Percentiles rank a stretch among this genome's conserved stretches.
Conservation (phyloP, 2,888 invertebrate genomes). For the Himalopsyche kuldschensis region DNA sequence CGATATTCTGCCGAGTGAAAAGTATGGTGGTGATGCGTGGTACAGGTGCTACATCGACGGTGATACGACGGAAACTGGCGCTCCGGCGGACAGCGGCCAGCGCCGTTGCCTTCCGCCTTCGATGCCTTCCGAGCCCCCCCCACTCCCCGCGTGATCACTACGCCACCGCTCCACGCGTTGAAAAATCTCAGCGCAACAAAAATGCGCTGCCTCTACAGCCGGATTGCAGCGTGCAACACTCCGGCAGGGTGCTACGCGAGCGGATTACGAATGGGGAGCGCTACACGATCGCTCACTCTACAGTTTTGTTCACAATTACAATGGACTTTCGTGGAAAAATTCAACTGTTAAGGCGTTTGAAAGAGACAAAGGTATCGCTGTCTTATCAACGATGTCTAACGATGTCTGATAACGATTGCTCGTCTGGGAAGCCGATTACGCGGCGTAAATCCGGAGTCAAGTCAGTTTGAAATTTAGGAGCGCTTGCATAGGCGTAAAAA, state of each 20-base stretch:
- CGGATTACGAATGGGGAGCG: too few species aligned
- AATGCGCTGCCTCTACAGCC: slow-evolving; percentile 47
- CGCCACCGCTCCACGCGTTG: slow-evolving; percentile 41
- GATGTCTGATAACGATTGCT: too few species aligned
- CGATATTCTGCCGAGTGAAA: not conserved
- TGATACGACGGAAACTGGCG: slow-evolving; percentile 44
- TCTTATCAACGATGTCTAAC: too few species aligned
- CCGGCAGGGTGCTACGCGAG: slow-evolving; percentile 36
- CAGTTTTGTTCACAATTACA: too few species aligned
- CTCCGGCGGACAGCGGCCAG: not conserved
- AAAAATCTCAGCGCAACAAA: slow-evolving; percentile 29
- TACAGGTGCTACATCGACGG: not conserved
- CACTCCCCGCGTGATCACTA: slow-evolving; percentile 30
- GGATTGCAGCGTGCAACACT: slow-evolving; percentile 42
- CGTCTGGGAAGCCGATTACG: too few species aligned
- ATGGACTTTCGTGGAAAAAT: too few species aligned
- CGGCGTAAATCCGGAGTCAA: too few species aligned
- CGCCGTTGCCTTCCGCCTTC: slow-evolving; percentile 38
- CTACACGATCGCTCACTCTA: too few species aligned
- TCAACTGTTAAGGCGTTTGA: too few species aligned
- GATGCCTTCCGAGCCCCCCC: slow-evolving; percentile 40
- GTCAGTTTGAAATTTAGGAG: too few species aligned
- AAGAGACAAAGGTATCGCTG: too few species aligned
- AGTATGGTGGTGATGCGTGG: not conserved
- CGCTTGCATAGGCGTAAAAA: too few species aligned